These are phyloP conservation scores for Mycalesis mineus DNA, from an alignment of 2,888 invertebrate species.

Conservation along the genomic window DNA sequence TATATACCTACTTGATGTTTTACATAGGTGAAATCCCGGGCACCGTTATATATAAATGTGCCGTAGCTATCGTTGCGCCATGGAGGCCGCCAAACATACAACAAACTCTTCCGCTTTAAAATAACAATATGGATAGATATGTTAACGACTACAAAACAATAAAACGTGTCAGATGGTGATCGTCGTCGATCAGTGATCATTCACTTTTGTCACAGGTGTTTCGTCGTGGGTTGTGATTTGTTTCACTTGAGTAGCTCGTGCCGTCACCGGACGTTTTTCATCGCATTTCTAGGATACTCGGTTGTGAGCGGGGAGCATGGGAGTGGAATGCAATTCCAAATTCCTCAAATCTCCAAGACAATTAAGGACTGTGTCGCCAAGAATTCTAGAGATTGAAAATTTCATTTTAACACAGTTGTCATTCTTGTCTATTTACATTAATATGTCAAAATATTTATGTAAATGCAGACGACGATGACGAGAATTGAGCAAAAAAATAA, in stretches of 20 bases:
- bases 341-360: slow-evolving; percentile 10
- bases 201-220: slow-evolving; percentile 27
- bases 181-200: slow-evolving; percentile 25
- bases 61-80: no score
- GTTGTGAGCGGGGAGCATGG: slow-evolving; percentile 22
- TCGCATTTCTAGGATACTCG: slow-evolving; percentile 31
- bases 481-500: no score
- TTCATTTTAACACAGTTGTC: neutral
- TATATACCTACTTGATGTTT: no score
- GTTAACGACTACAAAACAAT: slow-evolving; percentile 3
- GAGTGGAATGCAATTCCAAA: slow-evolving; percentile 15
- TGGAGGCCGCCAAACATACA: no score
- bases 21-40: no score
- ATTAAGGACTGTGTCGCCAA: neutral
- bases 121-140: neutral
- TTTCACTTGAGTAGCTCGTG: slow-evolving; percentile 17
- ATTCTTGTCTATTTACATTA: no score
- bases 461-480: no score
- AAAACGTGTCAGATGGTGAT: slow-evolving; percentile 1
- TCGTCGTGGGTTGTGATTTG: slow-evolving; percentile 26
- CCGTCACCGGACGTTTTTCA: slow-evolving; percentile 18
- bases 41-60: no score
- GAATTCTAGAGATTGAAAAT: neutral
- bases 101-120: no score
- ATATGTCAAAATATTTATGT: no score